Evolutionary conservation across 2,888 invertebrate genomes (phyloP), one percentile per base, ranked within the genome.

Genomic region (Sylvicola fuscatus): DNA sequence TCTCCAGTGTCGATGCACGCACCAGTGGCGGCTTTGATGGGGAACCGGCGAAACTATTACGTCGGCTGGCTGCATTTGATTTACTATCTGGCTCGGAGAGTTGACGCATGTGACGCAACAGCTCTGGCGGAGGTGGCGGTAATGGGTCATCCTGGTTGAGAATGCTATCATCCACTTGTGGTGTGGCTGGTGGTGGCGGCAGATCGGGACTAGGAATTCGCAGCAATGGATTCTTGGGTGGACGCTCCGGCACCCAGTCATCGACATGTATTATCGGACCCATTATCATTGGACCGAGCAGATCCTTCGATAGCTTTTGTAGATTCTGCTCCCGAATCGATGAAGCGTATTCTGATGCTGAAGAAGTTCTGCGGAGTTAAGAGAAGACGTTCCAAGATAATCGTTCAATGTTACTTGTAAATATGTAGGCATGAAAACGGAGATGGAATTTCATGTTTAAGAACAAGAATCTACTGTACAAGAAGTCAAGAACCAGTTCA

Each of bases 171-270:
- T 46, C 47, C 27, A 55, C 54, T 33, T 49, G 43, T 28, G 49
- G 49, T 3, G 45, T 40, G 15, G 35, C 13, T 3, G 58, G 58
- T n/a, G 58, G 60, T 15, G 56, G 54, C 14, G 60, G 59, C 40
- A 60, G 36, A 39, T 59, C 60, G 2, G 59, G 59, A 37, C 60
- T 58, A 8, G 60, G 60, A 31, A 59, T 54, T 36, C 65, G 59
- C 44, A 71, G 51, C 39, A 75, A 58, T 3, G 78, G 75, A 54
- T 79, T 78, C 54, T 81, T 81, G 3, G 80, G 80, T 10, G 81
- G 81, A 42, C 79, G 58, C 44, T 77, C 79, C 2, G 79, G 76
- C 1, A 74, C 70, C 68, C 72, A 74, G 44, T 72, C 72, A 43
- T 72, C 72, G 11, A 72, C 58, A 1, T 68, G 68, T 48, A 72